These are phyloP conservation scores for Drosophila pegasa DNA, from an alignment of 2,888 invertebrate species.

Conservation along the genomic window DNA sequence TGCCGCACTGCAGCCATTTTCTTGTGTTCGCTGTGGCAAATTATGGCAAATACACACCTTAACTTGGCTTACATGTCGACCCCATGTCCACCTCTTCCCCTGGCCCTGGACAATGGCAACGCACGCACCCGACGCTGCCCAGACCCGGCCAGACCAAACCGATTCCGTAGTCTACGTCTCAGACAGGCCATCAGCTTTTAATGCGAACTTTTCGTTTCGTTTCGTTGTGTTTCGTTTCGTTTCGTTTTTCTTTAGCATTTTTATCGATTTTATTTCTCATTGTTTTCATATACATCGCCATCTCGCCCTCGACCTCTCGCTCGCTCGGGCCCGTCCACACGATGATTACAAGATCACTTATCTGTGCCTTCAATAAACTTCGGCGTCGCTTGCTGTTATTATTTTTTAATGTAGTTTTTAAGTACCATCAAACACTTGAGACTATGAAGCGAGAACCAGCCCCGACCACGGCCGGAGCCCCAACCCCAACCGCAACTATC, in stretches of 20 bases:
- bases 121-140: conserved; percentile 38
- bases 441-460: conserved; percentile 70
- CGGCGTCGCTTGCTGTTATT: conserved; percentile 66
- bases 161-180: conserved; percentile 14
- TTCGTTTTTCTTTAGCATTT: conserved; percentile 52
- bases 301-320: neutral
- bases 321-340: conserved; percentile 14
- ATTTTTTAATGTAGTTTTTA: conserved; percentile 79
- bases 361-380: conserved; percentile 75
- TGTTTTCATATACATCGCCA: conserved; percentile 54
- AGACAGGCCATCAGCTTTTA: conserved; percentile 54
- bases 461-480: conserved; percentile 20
- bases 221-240: conserved; percentile 53
- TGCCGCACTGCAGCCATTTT: conserved; percentile 33
- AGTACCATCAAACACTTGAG: conserved; percentile 80
- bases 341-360: conserved; percentile 79
- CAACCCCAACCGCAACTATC: conserved; percentile 31
- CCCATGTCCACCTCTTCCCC: conserved; percentile 6
- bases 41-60: conserved; percentile 83
- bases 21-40: conserved; percentile 79
- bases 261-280: conserved; percentile 71
- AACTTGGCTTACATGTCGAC: conserved; percentile 24
- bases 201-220: conserved; percentile 57
- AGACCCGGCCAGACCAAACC: conserved; percentile 34
- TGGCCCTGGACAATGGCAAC: conserved; percentile 38